Base-by-base conservation (phyloP, 2,113 vertebrate species). In the Anguilla rostrata region DNA sequence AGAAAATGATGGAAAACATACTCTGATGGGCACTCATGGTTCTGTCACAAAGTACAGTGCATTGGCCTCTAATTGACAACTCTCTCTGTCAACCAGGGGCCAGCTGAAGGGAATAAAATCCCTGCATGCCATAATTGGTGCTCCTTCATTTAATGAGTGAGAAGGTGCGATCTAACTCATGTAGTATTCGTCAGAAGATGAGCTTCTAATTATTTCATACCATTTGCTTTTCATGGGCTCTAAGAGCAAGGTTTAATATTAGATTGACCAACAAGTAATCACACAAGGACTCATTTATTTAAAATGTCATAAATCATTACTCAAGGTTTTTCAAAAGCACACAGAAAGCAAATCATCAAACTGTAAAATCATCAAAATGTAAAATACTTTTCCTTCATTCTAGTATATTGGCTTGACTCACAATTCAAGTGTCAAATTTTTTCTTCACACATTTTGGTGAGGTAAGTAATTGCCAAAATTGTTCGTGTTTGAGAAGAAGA, bases 11-110 rank as follows among this genome's bases (percentile, higher is more conserved):
- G 16, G n/a, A 82, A 81, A 82, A 11, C 22, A 82, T 82, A 9
- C 81, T 82, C 7, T 82, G 41, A 46, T 49, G 81, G 41, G 79
- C 39, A 81, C 39, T 40, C 3, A 81, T n/a, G 81, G 81, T 6
- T 82, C 71, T 75, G 8, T 34, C 71, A 75, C 71, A 75, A 75
- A 75, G n/a, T 3, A 5, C 22, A 9, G 71, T 34, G 71, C 26
- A 22, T 75, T 75, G 71, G 40, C 81, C 81, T 15, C 40, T 82
- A 82, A 82, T 82, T 46, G 81, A 82, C 81, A 82, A 9, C 81
- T 82, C 46, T 82, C 43, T 49, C n/a, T 82, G 81, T 49, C 81
- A 82, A n/a, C 26, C 18, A 15, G 46, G 12, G 46, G 41, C 22
- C 81, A 53, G 26, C 81, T 2, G 22, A 49, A n/a, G 41, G 26